These are phyloP conservation scores for Ptychochromis oligacanthus DNA, from an alignment of 2,113 vertebrate species.

Conservation along the genomic window DNA sequence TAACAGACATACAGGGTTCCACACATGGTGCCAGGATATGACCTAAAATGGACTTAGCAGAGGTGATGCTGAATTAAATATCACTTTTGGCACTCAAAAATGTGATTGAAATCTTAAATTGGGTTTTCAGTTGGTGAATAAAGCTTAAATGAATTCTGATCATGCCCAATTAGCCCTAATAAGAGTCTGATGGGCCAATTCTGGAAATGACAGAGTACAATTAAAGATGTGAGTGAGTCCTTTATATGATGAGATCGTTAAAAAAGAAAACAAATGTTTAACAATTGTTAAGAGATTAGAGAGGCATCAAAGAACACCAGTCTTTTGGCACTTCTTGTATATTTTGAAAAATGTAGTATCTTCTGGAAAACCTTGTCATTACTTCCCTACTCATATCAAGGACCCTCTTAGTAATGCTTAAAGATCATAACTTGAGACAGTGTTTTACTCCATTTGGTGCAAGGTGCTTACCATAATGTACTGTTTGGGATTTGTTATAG, in stretches of 20 bases:
- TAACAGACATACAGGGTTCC: neutral
- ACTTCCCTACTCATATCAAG: neutral
- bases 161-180: neutral
- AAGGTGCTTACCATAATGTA: neutral
- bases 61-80: neutral
- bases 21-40: neutral
- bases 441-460: neutral
- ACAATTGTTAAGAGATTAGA: neutral
- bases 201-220: slow-evolving; percentile 11
- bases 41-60: neutral
- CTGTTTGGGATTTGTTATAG: neutral
- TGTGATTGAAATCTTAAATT: slow-evolving; percentile 26
- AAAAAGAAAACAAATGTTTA: neutral
- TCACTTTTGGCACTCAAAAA: neutral
- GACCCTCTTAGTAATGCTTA: neutral
- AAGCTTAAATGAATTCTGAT: slow-evolving; percentile 7
- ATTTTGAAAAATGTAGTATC: neutral
- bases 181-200: neutral
- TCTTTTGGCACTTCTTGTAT: neutral
- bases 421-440: neutral
- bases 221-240: neutral
- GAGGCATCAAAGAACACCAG: neutral
- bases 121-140: neutral
- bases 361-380: neutral
- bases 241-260: neutral